Evolutionary conservation across 2,797 vertebrate species (phyloP), one percentile per base, ranked within the genome.

Genomic region (Pagetopsis macropterus): DNA sequence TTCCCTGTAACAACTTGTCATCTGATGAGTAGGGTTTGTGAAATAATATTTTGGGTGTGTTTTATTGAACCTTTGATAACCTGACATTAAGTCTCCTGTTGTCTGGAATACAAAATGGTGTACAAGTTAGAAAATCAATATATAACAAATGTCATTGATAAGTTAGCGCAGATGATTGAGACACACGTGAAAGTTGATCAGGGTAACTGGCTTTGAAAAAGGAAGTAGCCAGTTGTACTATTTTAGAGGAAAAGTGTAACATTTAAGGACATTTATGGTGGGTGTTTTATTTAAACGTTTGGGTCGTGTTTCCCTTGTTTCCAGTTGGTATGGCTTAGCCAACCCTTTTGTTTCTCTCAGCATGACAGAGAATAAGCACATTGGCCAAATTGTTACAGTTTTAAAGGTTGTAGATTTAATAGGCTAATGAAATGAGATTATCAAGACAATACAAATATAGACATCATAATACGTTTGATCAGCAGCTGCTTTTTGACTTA

Each of bases 41-140:
- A 54, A 68, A 59, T 27, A 68, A 52, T 19, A 57, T 27, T 41
- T 55, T 12, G 54, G 19, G 21, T 73, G 15, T 62, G 43, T 49
- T 63, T 43, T 48, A 49, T 70, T 49, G 23, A 65, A 69, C 54
- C 12, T 48, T 44, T 55, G 48, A 48, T 58, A 17, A 9, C 15
- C 33, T 48, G 55, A 31, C 31, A 41, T 21, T 31, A 45, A 62
- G 15, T 50, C 44, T 46, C 27, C 14, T 6, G 2, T 40, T 49
- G 31, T 45, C 10, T 27, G 41, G 14, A 75, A 51, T 60, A 52
- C 45, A n/a, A 5, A 50, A 45, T 31, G 15, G 45, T 3, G 11
- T 33, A 15, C 16, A 44, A 5, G 1, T 17, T 50, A 37, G 16
- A 64, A 72, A 64, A 48, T 37, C 65, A 17, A 49, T 31, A 46